Evolutionary conservation across 2,797 vertebrate genomes (phyloP).

Genomic region (Esox lucius): DNA sequence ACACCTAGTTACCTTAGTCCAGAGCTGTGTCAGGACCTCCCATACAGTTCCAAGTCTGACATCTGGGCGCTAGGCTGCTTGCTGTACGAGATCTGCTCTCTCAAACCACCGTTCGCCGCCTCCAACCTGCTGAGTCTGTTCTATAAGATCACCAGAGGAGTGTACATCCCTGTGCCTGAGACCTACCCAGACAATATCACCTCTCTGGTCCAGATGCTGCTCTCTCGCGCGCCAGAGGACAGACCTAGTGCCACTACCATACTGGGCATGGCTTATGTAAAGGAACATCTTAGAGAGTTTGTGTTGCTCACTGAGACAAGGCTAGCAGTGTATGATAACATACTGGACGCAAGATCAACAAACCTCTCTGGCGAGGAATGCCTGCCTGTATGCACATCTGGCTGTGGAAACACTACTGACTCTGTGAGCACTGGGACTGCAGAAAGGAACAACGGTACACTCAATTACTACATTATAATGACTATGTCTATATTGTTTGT

Average conservation of each 20-base stretch:
- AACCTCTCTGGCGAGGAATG: slow-evolving; percentile 23
- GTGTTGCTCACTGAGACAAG: slow-evolving; percentile 49
- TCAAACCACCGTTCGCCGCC: slow-evolving; percentile 75
- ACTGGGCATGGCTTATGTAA: slow-evolving; percentile 61
- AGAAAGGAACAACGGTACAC: background rate
- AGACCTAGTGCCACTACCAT: slow-evolving; percentile 72
- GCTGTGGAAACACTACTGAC: background rate
- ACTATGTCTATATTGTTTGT: background rate
- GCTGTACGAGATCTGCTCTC: slow-evolving; percentile 75
- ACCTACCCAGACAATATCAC: slow-evolving; percentile 66
- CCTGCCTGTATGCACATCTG: background rate
- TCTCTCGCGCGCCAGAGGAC: slow-evolving; percentile 67
- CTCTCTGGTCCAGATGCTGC: slow-evolving; percentile 65
- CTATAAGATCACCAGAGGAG: slow-evolving; percentile 76
- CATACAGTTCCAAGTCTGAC: slow-evolving; percentile 82
- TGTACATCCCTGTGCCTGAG: slow-evolving; percentile 60
- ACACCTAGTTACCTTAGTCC: slow-evolving; percentile 82
- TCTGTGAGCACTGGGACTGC: background rate
- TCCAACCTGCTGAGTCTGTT: slow-evolving; percentile 76
- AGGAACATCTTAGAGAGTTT: slow-evolving; percentile 60
- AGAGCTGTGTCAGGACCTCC: slow-evolving; percentile 79
- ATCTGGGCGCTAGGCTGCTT: slow-evolving; percentile 83
- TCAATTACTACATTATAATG: background rate
- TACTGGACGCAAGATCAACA: slow-evolving; percentile 7
- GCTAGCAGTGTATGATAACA: slow-evolving; percentile 28